A percentile compares a stretch with the other conserved stretches of the same genome.
These are phyloP conservation scores for Leuciscus waleckii DNA, from an alignment of 2,797 vertebrate species.

Conservation along the genomic window DNA sequence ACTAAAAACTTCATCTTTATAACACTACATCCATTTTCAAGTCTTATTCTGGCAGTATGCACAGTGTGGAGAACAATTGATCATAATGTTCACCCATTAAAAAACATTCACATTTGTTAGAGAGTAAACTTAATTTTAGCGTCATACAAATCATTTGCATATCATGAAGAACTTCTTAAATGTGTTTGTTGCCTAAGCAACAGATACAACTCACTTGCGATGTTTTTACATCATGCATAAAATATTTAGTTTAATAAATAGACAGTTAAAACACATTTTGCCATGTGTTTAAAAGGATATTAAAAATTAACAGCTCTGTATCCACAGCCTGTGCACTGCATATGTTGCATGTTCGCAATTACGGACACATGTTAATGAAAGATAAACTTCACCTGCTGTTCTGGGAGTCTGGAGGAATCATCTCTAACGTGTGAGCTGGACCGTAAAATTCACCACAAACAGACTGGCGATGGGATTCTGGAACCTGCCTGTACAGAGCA, in stretches of 20 bases:
- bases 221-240: not conserved
- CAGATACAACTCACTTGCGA: not conserved
- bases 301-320: not conserved
- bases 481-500: slow-evolving; percentile 79
- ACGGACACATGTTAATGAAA: not conserved
- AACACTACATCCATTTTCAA: not conserved
- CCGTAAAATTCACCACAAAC: slow-evolving; percentile 86
- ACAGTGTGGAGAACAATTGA: not conserved
- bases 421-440: slow-evolving; percentile 82
- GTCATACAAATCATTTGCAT: not conserved
- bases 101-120: not conserved
- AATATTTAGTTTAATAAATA: not conserved
- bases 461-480: slow-evolving; percentile 81
- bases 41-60: not conserved
- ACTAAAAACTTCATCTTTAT: not conserved
- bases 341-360: not conserved
- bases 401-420: slow-evolving; percentile 81
- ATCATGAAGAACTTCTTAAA: not conserved
- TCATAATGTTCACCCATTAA: not conserved
- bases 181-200: not conserved
- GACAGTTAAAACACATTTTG: not conserved
- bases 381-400: slow-evolving; percentile 72
- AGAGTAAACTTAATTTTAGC: slow-evolving; percentile 2
- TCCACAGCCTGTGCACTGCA: not conserved
- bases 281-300: not conserved